Conservation (phyloP, 2,797 vertebrate genomes). For the Loriculus beryllinus region DNA sequence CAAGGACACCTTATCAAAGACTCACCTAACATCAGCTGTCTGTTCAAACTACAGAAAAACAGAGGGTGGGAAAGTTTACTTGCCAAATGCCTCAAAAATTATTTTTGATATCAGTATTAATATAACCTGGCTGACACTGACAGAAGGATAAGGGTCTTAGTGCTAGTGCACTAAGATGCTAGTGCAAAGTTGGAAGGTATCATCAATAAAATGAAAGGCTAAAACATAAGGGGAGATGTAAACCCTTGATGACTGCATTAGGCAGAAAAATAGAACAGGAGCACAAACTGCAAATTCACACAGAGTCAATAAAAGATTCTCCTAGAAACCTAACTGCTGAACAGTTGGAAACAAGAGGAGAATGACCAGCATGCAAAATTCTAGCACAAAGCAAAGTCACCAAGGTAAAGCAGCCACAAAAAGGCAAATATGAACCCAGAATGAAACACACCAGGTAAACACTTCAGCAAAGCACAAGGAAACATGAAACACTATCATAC, state of each 20-base stretch:
- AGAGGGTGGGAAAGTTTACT: background rate
- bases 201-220: background rate
- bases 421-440: background rate
- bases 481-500: background rate
- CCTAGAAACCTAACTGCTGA: rapidly evolving
- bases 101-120: background rate
- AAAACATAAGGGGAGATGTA: background rate
- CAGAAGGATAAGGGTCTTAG: background rate
- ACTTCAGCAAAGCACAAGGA: background rate
- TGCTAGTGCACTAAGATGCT: too few species aligned
- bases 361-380: rapidly evolving
- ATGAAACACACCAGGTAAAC: background rate
- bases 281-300: background rate
- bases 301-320: background rate
- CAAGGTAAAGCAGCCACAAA: background rate
- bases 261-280: background rate
- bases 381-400: background rate
- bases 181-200: background rate
- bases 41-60: background rate
- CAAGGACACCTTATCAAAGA: background rate
- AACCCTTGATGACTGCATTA: background rate
- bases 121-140: background rate
- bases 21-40: background rate
- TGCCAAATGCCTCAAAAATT: background rate
- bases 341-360: background rate